Conservation (phyloP, 2,797 vertebrate genomes). For the Rousettus madagascariensis region DNA sequence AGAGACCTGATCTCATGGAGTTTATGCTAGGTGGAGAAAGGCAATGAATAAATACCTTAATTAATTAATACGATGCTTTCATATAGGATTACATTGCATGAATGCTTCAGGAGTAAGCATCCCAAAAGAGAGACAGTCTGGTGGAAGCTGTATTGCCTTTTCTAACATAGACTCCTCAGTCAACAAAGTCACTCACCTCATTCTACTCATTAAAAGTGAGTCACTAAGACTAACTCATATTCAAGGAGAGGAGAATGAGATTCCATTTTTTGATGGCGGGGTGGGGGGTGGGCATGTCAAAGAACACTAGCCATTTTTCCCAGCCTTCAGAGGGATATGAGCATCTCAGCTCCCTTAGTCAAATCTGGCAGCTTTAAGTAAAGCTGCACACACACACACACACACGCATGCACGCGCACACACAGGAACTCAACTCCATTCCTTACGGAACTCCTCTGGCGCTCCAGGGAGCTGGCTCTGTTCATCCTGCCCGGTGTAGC, state of each 20-base stretch:
- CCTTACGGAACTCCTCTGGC: background rate
- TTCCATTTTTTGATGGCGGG: background rate
- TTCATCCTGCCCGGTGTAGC: background rate
- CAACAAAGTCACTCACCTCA: background rate
- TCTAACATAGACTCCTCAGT: background rate
- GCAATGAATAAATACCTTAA: background rate
- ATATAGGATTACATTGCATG: background rate
- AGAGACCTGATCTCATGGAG: background rate
- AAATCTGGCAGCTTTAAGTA: background rate
- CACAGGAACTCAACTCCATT: background rate
- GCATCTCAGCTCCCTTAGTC: background rate
- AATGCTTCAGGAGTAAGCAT: background rate
- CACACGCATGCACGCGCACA: no score
- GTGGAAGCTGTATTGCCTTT: background rate
- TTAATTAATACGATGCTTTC: background rate
- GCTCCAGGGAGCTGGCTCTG: background rate
- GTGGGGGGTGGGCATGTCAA: background rate
- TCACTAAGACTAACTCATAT: background rate
- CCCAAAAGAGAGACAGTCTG: background rate
- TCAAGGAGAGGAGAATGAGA: background rate
- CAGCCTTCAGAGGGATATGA: background rate
- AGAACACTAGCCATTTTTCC: background rate
- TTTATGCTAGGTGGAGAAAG: background rate
- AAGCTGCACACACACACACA: background rate
- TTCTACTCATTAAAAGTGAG: background rate